These are phyloP conservation scores for Amorpha juglandis DNA, from an alignment of 2,888 invertebrate genomes.

Conservation along the genomic window DNA sequence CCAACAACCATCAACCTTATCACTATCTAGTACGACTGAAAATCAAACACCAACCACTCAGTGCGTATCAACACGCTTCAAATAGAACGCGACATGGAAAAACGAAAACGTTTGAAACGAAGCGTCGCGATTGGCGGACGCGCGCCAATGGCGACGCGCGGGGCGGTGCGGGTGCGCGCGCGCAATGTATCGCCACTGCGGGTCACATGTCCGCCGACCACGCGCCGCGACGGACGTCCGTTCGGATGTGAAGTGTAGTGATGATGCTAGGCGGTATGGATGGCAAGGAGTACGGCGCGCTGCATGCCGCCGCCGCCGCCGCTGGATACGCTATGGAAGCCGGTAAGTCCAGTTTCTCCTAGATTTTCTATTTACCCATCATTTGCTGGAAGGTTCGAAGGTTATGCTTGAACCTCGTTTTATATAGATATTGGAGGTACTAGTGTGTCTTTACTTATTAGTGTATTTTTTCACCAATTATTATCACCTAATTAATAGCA, in stretches of 20 bases:
- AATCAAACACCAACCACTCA: conserved; percentile 38
- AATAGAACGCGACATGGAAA: conserved; percentile 81
- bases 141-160: conserved; percentile 76
- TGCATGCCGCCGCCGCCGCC: conserved; percentile 77
- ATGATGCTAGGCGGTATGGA: conserved; percentile 80
- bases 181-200: conserved; percentile 53
- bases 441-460: neutral
- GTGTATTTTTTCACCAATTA: neutral
- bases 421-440: neutral
- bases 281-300: conserved; percentile 81
- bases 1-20: conserved; percentile 37
- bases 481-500: neutral
- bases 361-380: neutral
- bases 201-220: conserved; percentile 55
- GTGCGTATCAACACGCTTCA: conserved; percentile 79
- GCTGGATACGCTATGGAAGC: conserved; percentile 75
- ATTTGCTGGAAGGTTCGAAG: neutral
- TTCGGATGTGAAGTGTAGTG: conserved; percentile 56
- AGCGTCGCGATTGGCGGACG: conserved; percentile 79
- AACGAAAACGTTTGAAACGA: conserved; percentile 80
- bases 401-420: neutral
- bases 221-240: conserved; percentile 56
- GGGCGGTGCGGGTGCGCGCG: conserved; percentile 56
- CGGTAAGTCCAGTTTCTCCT: conserved; percentile 53
- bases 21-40: conserved; percentile 34